Evolutionary conservation across 23 tunicate genomes (phyloP).

Genomic region (Phallusia fumigata): DNA sequence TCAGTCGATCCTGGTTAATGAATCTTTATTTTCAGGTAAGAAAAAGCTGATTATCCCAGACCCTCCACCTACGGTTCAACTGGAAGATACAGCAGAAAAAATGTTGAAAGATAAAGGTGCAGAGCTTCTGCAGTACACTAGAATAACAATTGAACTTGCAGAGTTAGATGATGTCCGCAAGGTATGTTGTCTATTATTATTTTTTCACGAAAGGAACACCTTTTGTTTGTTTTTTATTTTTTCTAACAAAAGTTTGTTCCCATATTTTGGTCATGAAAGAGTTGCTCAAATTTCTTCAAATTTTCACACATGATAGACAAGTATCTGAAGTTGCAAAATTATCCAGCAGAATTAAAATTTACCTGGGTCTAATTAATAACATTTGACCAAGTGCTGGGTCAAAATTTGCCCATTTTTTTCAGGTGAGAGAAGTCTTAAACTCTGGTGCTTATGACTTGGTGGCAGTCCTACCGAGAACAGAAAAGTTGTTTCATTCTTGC

Average conservation of each 20-base stretch:
- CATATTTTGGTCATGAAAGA: no score
- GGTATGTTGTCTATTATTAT: conserved; percentile 1
- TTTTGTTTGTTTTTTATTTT: background rate
- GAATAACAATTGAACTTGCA: conserved; percentile 63
- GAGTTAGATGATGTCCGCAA: conserved; percentile 64
- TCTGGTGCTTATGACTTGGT: conserved; percentile 49
- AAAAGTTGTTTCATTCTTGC: conserved; percentile 53
- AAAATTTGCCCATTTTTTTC: background rate
- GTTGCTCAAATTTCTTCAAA: no score
- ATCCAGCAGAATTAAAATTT: background rate
- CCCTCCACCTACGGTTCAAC: conserved; percentile 33
- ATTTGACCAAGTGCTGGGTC: no score
- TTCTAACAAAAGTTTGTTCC: background rate
- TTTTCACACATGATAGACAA: no score
- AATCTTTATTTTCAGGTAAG: conserved; percentile 16
- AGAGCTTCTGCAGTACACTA: conserved; percentile 40
- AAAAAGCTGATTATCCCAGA: conserved; percentile 36
- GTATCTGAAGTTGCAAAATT: no score
- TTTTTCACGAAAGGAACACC: background rate
- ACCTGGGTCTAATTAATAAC: no score
- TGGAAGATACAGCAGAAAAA: conserved; percentile 6
- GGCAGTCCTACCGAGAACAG: conserved; percentile 70
- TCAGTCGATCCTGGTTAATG: no score
- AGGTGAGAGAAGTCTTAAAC: conserved; percentile 56
- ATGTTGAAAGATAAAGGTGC: conserved; percentile 16